Evolutionary conservation across 2,113 vertebrate species (phyloP).

Genomic region (Agapornis roseicollis): DNA sequence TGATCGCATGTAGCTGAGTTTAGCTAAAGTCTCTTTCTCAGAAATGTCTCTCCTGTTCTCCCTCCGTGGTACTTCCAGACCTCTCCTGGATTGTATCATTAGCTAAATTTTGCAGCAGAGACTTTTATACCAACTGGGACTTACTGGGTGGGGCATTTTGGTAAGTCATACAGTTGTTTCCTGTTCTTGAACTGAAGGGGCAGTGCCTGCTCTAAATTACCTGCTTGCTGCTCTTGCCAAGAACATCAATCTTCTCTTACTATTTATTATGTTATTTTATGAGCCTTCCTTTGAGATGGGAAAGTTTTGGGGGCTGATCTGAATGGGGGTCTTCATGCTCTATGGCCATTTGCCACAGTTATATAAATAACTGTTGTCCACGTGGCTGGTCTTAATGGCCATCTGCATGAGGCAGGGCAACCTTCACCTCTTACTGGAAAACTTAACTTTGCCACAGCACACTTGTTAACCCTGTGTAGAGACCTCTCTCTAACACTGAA

Average conservation of each 20-base stretch:
- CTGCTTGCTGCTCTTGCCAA: slow-evolving; percentile 52
- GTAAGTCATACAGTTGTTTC: slow-evolving; percentile 41
- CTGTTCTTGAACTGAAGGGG: slow-evolving; percentile 54
- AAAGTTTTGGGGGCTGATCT: background rate
- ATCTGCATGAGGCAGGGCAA: background rate
- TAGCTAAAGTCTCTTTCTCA: slow-evolving; percentile 5
- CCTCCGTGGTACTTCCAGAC: background rate
- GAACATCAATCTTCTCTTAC: slow-evolving; percentile 6
- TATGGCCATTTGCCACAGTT: background rate
- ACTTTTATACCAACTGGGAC: slow-evolving; percentile 60
- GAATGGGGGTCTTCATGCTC: slow-evolving; percentile 36
- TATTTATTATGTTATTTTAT: slow-evolving; percentile 3
- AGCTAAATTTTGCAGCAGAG: slow-evolving; percentile 74
- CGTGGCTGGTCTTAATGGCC: background rate
- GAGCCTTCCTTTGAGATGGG: background rate
- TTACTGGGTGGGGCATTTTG: slow-evolving; percentile 51
- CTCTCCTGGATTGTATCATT: slow-evolving; percentile 44
- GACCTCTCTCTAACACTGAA: background rate
- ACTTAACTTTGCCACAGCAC: background rate
- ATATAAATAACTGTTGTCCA: background rate
- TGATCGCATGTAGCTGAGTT: background rate
- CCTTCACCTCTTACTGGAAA: background rate
- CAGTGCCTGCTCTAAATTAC: slow-evolving; percentile 64
- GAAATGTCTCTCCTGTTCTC: background rate
- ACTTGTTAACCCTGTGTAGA: background rate